Conservation (phyloP, 2,888 invertebrate genomes). For the Cantharis rufa region DNA sequence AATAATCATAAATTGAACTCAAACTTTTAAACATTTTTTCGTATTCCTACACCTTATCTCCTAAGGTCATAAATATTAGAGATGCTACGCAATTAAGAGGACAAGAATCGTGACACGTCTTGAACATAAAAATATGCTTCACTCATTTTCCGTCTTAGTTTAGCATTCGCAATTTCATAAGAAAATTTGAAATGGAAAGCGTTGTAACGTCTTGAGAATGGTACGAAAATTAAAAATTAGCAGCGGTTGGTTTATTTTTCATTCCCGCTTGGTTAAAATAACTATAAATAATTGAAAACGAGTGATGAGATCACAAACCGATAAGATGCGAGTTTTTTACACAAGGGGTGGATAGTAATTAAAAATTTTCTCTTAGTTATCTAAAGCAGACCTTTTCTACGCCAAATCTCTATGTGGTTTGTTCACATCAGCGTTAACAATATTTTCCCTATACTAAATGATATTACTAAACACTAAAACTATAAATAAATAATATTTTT, state of each 20-base stretch:
- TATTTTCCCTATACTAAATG: not conserved
- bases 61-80: conserved; percentile 33
- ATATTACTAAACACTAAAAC: not conserved
- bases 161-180: not conserved
- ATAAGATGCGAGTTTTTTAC: conserved; percentile 44
- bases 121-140: conserved; percentile 22
- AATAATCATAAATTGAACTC: conserved; percentile 25
- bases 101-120: conserved; percentile 29
- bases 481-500: too few species aligned
- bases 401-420: conserved; percentile 13
- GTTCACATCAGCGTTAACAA: conserved; percentile 13
- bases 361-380: conserved; percentile 34
- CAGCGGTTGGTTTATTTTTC: conserved; percentile 49
- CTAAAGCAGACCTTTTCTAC: conserved; percentile 2
- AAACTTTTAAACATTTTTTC: conserved; percentile 25
- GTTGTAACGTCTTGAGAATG: conserved; percentile 8
- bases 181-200: conserved; percentile 4
- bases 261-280: conserved; percentile 49
- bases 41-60: conserved; percentile 28
- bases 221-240: conserved; percentile 44
- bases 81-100: conserved; percentile 33
- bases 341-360: conserved; percentile 30
- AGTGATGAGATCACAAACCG: conserved; percentile 48
- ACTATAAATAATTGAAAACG: conserved; percentile 55
- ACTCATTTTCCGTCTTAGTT: conserved; percentile 16